Percentiles rank a stretch among this genome's conserved stretches.
Conservation (phyloP, 2,797 vertebrate species). For the Neoniphon sammara region DNA sequence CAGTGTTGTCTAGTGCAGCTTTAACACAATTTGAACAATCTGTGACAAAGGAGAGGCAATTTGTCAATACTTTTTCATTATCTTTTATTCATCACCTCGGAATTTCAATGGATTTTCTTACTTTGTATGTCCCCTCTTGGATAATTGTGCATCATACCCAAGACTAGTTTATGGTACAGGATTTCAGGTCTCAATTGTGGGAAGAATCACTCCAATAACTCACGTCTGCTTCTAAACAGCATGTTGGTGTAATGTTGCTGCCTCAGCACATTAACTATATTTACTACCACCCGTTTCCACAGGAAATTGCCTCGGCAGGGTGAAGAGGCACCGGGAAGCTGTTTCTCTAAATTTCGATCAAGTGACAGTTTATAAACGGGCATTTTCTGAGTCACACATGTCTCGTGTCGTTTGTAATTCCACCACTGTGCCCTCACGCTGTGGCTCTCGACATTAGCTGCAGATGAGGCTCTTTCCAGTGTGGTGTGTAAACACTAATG, state of each 20-base stretch:
- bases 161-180: slow-evolving; percentile 79
- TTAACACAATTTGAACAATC: slow-evolving; percentile 8
- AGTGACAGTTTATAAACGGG: slow-evolving; percentile 60
- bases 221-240: slow-evolving; percentile 86
- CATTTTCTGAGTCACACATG: slow-evolving; percentile 47
- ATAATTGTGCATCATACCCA: slow-evolving; percentile 78
- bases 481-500: slow-evolving; percentile 50
- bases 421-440: slow-evolving; percentile 9
- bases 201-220: slow-evolving; percentile 87
- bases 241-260: slow-evolving; percentile 77
- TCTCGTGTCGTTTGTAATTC: slow-evolving; percentile 56
- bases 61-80: not conserved
- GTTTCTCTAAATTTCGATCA: slow-evolving; percentile 77
- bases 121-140: slow-evolving; percentile 31
- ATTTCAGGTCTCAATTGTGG: slow-evolving; percentile 83
- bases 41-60: slow-evolving; percentile 3
- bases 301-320: slow-evolving; percentile 82
- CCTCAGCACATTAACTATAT: slow-evolving; percentile 90
- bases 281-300: slow-evolving; percentile 88
- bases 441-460: slow-evolving; percentile 6
- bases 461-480: slow-evolving; percentile 27
- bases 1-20: too few species aligned
- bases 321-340: slow-evolving; percentile 67
- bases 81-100: slow-evolving; percentile 5
- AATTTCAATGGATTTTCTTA: slow-evolving; percentile 22